Percentiles rank a stretch among this genome's conserved stretches.
Evolutionary conservation across 2,113 vertebrate species (phyloP).

Genomic region (Cryptotis parvus): DNA sequence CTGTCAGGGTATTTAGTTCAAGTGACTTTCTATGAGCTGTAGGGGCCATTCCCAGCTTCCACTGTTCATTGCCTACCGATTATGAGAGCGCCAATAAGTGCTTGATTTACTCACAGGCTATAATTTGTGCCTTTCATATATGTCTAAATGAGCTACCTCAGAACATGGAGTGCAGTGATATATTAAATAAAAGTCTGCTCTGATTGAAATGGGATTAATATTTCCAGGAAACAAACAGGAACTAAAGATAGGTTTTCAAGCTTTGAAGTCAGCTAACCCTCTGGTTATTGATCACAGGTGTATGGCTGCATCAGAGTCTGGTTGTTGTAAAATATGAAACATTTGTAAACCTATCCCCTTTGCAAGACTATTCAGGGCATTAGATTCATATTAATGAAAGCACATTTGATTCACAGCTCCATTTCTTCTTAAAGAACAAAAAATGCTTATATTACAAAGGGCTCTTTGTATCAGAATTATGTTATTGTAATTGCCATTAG

Average conservation of each 20-base stretch:
- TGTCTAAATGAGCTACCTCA: slow-evolving; percentile 15
- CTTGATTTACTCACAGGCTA: slow-evolving; percentile 26
- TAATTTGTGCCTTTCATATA: background rate
- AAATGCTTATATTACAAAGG: background rate
- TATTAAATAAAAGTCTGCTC: background rate
- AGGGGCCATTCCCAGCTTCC: background rate
- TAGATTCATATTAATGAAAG: slow-evolving; percentile 11
- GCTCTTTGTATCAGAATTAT: background rate
- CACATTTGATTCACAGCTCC: background rate
- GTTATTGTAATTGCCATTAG: background rate
- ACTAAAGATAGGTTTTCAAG: background rate
- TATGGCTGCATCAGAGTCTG: background rate
- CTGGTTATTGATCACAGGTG: background rate
- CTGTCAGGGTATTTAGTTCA: slow-evolving; percentile 27
- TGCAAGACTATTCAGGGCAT: background rate
- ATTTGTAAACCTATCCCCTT: background rate
- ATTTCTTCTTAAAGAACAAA: background rate
- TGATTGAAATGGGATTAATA: background rate
- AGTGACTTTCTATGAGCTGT: slow-evolving; percentile 13
- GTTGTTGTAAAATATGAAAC: background rate
- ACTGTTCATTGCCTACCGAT: slow-evolving; percentile 13
- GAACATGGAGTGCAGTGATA: background rate
- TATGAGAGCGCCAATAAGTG: background rate
- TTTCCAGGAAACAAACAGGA: background rate
- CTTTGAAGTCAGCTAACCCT: background rate